Percentiles rank a stretch among this genome's conserved stretches.
These are phyloP conservation scores for Sinodicranocentrus sp. DNA, from an alignment of 2,888 invertebrate genomes.

Conservation along the genomic window DNA sequence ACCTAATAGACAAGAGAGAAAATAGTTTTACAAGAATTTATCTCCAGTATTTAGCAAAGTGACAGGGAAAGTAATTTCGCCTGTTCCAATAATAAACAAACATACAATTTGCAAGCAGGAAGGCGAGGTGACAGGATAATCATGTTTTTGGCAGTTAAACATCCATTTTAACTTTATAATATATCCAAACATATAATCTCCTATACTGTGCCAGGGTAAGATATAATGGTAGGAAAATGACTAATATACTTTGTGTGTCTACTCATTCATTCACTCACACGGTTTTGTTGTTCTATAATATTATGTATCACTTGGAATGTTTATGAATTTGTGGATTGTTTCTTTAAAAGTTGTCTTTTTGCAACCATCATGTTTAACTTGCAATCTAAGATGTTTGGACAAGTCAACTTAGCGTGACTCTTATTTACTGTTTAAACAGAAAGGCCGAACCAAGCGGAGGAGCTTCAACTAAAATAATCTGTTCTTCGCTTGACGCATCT, in stretches of 20 bases:
- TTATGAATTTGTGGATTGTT: slow-evolving; percentile 71
- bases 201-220: neutral
- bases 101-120: slow-evolving; percentile 46
- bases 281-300: slow-evolving; percentile 35
- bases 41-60: slow-evolving; percentile 36
- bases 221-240: slow-evolving; percentile 30
- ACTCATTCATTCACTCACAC: slow-evolving; percentile 21
- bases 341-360: slow-evolving; percentile 70
- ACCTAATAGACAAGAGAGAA: too few species aligned
- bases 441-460: slow-evolving; percentile 29
- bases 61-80: slow-evolving; percentile 51
- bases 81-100: slow-evolving; percentile 51
- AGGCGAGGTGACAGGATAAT: slow-evolving; percentile 46
- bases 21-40: slow-evolving; percentile 13
- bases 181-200: neutral
- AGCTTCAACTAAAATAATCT: slow-evolving; percentile 10
- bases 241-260: neutral
- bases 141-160: slow-evolving; percentile 36
- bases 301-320: slow-evolving; percentile 60
- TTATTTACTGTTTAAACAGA: slow-evolving; percentile 74
- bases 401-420: slow-evolving; percentile 74
- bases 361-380: slow-evolving; percentile 73
- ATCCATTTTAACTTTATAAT: slow-evolving; percentile 18
- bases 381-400: slow-evolving; percentile 76
- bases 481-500: neutral